Percentiles rank a stretch among this genome's conserved stretches.
Conservation (phyloP, 2,113 vertebrate genomes). For the Anser brachyrhynchus region DNA sequence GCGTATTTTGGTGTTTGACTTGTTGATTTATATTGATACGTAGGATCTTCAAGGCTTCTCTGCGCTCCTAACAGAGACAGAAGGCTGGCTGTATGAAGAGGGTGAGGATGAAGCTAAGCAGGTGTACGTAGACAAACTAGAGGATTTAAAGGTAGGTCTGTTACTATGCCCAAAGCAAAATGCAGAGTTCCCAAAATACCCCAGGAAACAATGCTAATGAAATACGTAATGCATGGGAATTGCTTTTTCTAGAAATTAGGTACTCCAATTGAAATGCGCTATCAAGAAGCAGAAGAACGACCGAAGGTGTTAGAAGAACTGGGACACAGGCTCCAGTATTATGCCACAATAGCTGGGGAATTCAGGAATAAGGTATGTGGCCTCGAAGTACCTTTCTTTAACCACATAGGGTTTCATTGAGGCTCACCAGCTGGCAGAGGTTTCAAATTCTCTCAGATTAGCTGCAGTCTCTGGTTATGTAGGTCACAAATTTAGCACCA, state of each 20-base stretch:
- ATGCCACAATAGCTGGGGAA: slow-evolving; percentile 77
- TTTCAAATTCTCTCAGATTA: slow-evolving; percentile 11
- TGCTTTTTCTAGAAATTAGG: slow-evolving; percentile 78
- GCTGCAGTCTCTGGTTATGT: neutral
- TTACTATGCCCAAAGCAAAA: neutral
- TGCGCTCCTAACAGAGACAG: slow-evolving; percentile 76
- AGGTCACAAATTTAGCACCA: neutral
- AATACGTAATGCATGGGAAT: neutral
- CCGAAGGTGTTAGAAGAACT: slow-evolving; percentile 78
- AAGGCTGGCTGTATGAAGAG: slow-evolving; percentile 85
- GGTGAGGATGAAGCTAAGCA: slow-evolving; percentile 83
- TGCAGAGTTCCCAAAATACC: neutral
- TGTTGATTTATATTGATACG: neutral
- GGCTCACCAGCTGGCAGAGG: neutral
- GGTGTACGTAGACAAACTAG: slow-evolving; percentile 81
- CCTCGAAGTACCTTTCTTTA: neutral
- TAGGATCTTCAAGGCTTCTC: slow-evolving; percentile 78
- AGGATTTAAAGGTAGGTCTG: slow-evolving; percentile 78
- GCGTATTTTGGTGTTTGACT: neutral
- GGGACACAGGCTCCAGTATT: slow-evolving; percentile 77
- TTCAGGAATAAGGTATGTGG: slow-evolving; percentile 76
- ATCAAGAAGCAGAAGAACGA: slow-evolving; percentile 78
- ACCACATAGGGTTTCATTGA: neutral
- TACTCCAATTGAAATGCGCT: slow-evolving; percentile 78
- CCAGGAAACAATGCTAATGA: neutral